Percentiles rank a stretch among this genome's conserved stretches.
phyloP scores from a whole-genome alignment of 2,888 invertebrate species.

The Callinectes sapidus region DNA sequence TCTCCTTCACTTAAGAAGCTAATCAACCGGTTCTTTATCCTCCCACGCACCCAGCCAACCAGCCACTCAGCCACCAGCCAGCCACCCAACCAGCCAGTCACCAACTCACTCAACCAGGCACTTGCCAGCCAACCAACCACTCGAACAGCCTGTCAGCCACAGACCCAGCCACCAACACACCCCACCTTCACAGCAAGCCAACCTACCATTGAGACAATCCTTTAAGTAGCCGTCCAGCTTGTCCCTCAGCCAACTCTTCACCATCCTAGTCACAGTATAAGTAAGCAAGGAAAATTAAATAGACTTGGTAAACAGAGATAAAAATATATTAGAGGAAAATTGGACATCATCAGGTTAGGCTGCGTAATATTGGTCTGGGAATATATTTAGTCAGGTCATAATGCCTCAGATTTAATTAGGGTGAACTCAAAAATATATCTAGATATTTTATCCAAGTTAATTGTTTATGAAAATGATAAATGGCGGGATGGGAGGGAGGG shows the following conservation, averaged over 20 bases:
- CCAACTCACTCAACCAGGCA: not conserved
- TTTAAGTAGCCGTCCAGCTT: not conserved
- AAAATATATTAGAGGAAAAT: not conserved
- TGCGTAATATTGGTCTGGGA: conserved; percentile 7
- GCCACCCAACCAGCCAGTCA: not conserved
- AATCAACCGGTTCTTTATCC: not conserved
- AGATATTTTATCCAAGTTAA: conserved; percentile 21
- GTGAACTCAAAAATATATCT: conserved; percentile 21
- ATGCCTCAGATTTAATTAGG: conserved; percentile 21
- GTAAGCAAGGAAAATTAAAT: conserved; percentile 3
- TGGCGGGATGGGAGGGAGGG: not conserved
- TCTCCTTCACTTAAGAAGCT: not conserved
- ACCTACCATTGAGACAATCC: not conserved
- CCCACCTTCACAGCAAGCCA: not conserved
- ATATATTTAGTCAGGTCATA: conserved; percentile 12
- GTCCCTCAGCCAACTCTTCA: conserved; percentile 1
- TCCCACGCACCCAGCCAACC: not conserved
- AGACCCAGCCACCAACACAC: not conserved
- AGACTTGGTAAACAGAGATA: not conserved
- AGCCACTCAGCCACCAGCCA: not conserved
- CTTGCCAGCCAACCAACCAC: not conserved
- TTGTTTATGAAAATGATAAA: conserved; percentile 25
- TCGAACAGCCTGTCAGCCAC: not conserved
- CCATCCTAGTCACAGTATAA: not conserved
- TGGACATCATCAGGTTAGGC: conserved; percentile 17